A percentile compares a stretch with the other conserved stretches of the same genome.
These are phyloP conservation scores for Microtus oregoni DNA, from an alignment of 2,113 vertebrate species.

Conservation along the genomic window DNA sequence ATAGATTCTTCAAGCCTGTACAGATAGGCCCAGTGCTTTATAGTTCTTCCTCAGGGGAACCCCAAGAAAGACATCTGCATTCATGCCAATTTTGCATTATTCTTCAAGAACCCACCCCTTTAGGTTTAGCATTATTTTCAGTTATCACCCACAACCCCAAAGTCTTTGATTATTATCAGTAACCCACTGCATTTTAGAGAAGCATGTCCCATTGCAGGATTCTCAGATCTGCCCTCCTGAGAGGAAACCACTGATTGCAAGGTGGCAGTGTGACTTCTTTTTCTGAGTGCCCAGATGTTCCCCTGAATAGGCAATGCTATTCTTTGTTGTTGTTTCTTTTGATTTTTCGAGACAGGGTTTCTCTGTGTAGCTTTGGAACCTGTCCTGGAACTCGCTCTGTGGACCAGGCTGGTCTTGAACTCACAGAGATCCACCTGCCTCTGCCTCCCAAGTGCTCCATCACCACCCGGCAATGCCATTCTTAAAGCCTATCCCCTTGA, in stretches of 20 bases:
- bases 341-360: no score
- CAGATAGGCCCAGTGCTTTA: conserved; percentile 38
- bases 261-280: conserved; percentile 68
- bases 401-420: no score
- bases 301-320: background rate
- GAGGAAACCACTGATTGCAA: conserved; percentile 71
- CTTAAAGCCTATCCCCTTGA: background rate
- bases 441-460: no score
- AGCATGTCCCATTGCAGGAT: conserved; percentile 68
- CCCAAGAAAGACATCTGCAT: background rate
- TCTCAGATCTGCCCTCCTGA: conserved; percentile 59
- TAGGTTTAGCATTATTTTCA: conserved; percentile 72
- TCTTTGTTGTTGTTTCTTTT: no score
- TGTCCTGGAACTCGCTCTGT: no score
- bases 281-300: conserved; percentile 63
- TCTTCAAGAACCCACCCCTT: conserved; percentile 73
- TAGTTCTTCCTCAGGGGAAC: background rate
- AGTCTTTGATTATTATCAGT: conserved; percentile 40
- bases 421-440: no score
- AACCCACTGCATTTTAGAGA: conserved; percentile 77
- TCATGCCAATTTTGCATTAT: conserved; percentile 26
- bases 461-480: background rate
- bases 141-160: conserved; percentile 51
- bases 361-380: no score
- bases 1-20: conserved; percentile 87